A percentile compares a stretch with the other conserved stretches of the same genome.
Evolutionary conservation across 2,888 invertebrate genomes (phyloP).

Genomic region (Galerucella nymphaeae): DNA sequence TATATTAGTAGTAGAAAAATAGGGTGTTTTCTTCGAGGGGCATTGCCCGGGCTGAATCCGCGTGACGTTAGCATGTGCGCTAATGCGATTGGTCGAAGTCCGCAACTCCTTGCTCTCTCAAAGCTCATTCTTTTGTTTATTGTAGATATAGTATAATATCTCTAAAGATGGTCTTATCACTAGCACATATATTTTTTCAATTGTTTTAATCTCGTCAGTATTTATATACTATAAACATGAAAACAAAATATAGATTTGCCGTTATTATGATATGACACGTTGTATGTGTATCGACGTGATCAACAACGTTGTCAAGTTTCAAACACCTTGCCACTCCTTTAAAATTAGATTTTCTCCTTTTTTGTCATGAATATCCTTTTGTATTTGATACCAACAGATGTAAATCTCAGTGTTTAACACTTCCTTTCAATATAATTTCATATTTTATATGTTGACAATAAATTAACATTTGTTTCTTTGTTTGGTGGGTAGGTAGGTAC

Average conservation of each 20-base stretch:
- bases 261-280: conserved; percentile 47
- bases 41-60: conserved; percentile 56
- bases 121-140: conserved; percentile 52
- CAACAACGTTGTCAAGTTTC: conserved; percentile 53
- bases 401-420: neutral
- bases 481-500: conserved; percentile 3
- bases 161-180: neutral
- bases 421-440: neutral
- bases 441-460: neutral
- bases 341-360: conserved; percentile 37
- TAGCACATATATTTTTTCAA: neutral
- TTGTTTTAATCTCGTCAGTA: conserved; percentile 3
- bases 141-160: conserved; percentile 9
- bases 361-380: conserved; percentile 16
- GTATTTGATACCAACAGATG: neutral
- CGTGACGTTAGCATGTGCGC: conserved; percentile 61
- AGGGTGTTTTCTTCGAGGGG: conserved; percentile 50
- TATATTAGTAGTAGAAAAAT: conserved; percentile 12
- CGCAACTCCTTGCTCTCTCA: conserved; percentile 47
- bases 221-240: neutral
- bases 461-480: conserved; percentile 27
- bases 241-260: conserved; percentile 36
- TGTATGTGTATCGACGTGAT: conserved; percentile 53
- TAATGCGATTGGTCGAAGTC: conserved; percentile 54
- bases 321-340: conserved; percentile 53